Percentiles rank a stretch among this genome's conserved stretches.
Evolutionary conservation across 2,888 invertebrate species (phyloP).

Genomic region (Elmis aenea): DNA sequence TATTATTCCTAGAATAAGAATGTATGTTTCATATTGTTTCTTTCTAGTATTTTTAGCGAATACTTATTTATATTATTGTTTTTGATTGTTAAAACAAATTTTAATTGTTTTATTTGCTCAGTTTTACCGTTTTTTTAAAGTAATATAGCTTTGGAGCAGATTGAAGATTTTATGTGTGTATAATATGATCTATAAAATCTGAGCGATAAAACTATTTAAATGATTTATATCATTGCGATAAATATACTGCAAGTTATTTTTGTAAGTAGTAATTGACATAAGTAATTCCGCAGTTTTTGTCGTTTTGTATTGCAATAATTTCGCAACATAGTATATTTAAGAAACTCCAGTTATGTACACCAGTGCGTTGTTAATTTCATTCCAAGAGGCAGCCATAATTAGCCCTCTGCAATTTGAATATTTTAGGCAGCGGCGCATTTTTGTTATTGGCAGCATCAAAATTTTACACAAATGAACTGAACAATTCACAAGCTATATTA

Average conservation of each 20-base stretch:
- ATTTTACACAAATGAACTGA: too few relatives aligned
- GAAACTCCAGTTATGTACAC: slow-evolving; percentile 6
- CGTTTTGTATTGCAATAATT: slow-evolving; percentile 17
- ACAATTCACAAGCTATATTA: too few relatives aligned
- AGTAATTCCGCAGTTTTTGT: slow-evolving; percentile 15
- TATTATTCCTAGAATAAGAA: slow-evolving; percentile 35
- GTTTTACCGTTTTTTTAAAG: slow-evolving; percentile 12
- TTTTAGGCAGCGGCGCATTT: too few relatives aligned
- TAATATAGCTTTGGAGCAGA: slow-evolving; percentile 5
- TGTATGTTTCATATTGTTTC: slow-evolving; percentile 41
- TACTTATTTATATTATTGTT: slow-evolving; percentile 45
- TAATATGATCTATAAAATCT: slow-evolving; percentile 11
- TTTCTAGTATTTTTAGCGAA: slow-evolving; percentile 39
- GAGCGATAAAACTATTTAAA: slow-evolving; percentile 18
- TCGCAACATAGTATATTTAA: too few relatives aligned
- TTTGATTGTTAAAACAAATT: slow-evolving; percentile 33
- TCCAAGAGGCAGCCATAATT: slow-evolving; percentile 38
- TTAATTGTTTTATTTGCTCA: slow-evolving; percentile 27
- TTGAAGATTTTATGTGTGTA: slow-evolving; percentile 2
- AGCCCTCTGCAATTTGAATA: too few relatives aligned
- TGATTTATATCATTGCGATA: slow-evolving; percentile 17
- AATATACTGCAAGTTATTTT: slow-evolving; percentile 13
- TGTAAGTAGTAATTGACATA: slow-evolving; percentile 1
- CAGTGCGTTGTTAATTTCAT: slow-evolving; percentile 22
- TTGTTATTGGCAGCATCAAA: too few relatives aligned